Evolutionary conservation across 1,140 invertebrate species (phyloP), one percentile per base, ranked within the genome.

Genomic region (Drosophila repleta): DNA sequence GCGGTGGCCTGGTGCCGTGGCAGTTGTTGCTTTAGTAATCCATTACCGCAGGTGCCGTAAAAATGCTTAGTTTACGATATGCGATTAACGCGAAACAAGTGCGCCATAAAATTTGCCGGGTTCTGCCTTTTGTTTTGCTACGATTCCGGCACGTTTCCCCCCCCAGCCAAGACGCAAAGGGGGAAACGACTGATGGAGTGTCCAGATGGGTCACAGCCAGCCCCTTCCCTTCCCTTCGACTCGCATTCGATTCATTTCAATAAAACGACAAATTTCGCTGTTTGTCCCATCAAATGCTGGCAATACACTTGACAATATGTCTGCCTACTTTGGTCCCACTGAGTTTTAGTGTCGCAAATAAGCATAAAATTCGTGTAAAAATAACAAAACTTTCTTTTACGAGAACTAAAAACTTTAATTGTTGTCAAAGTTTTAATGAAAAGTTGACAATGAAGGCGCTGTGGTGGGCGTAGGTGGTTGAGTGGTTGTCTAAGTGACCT

Each of bases 51-150:
- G 82, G 82, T 85, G 83, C 82, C 83, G 78, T 85, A 88, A 85
- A 85, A 85, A 85, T 85, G 82, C 79, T 85, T 88, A 88, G 83
- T 88, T 85, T 85, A 85, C 82, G 82, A 88, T 85, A 88, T 82
- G 79, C 82, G 82, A 85, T 85, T 85, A 85, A 85, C 82, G 82
- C 78, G 83, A 85, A 85, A 85, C 82, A 85, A 85, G 82, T 85
- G 83, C 83, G 74, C 79, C 83, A 87, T 85, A 88, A 85, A 85
- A 85, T 45, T 48, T 62, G 53, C 57, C 66, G 62, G 57, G 82
- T 85, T 67, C 35, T 65, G 56, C 55, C 70, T 74, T 74, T 74
- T 74, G 57, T 76, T 63, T 73, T 52, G 57, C 49, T 32, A 35
- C 55, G 55, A 48, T 67, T 60, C 45, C 49, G 35, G 37, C 26